Conservation (phyloP, 2,888 invertebrate species). For the Dascillus cervinus region DNA sequence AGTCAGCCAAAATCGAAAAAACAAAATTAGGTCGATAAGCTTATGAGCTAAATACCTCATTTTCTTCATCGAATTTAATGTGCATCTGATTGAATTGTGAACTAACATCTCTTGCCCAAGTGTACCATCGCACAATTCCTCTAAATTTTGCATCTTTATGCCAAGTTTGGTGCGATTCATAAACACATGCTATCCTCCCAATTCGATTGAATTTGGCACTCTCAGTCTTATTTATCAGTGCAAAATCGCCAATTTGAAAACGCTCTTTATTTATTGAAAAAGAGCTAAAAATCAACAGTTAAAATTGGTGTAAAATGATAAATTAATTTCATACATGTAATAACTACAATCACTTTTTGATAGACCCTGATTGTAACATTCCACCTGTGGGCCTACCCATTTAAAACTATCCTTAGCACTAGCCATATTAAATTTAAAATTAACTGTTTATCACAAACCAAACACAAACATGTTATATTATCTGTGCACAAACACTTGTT, state of each 20-base stretch:
- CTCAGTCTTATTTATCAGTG: slow-evolving; percentile 5
- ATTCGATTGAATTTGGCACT: slow-evolving; percentile 1
- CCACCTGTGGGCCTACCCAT: slow-evolving; percentile 4
- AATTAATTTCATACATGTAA: too few species aligned
- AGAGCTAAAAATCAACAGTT: slow-evolving; percentile 7
- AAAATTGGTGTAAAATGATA: too few species aligned
- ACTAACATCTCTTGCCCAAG: slow-evolving; percentile 16
- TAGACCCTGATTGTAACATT: slow-evolving; percentile 1
- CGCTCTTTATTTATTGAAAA: slow-evolving; percentile 8
- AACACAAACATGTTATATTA: too few species aligned
- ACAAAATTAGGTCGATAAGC: too few species aligned
- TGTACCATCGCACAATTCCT: slow-evolving; percentile 20
- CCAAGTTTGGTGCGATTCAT: slow-evolving; percentile 6
- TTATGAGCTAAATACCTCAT: slow-evolving; percentile 25
- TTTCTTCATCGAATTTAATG: slow-evolving; percentile 16
- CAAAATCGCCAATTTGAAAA: slow-evolving; percentile 12
- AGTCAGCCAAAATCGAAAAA: too few species aligned
- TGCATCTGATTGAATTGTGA: slow-evolving; percentile 7
- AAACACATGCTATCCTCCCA: slow-evolving; percentile 10
- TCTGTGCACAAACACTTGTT: too few species aligned
- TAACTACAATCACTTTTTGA: too few species aligned
- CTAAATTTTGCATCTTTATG: slow-evolving; percentile 1
- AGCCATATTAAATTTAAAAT: background rate
- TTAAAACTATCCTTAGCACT: slow-evolving; percentile 1
- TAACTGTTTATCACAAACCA: background rate